Base-by-base conservation (phyloP, 2,888 invertebrate genomes). In the Crossocerus cetratus region DNA sequence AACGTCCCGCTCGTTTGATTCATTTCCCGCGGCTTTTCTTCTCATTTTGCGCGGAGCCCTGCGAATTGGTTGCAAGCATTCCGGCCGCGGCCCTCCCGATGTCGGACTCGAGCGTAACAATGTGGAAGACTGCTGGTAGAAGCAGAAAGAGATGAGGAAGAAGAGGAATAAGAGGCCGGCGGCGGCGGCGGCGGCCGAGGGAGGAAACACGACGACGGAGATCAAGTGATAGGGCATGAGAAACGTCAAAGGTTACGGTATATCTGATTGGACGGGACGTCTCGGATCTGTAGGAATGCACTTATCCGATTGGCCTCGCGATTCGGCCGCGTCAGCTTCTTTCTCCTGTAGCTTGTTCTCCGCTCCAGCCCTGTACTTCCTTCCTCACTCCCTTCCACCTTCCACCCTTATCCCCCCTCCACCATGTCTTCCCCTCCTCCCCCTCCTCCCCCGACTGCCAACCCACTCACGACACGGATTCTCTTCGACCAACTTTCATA, bases 281-380 rank as follows among this genome's bases (percentile, higher is more conserved):
- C 78, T 78, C 74, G 82, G 83, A 74, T 85, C 84, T 86, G 87
- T 86, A 86, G 86, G 88, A 89, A 89, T 87, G 87, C 86, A 89
- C 88, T 89, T 90, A 90, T 89, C 88, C 89, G 89, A 89, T 90
- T 90, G 89, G 90, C 88, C 85, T 81, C 73, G 86, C 87, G 85
- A 87, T 88, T 89, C 85, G 77, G 86, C 83, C 85, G 86, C 86
- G 87, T 88, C 89, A 88, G 88, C 88, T 86, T 77, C 69, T 67
- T 72, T 66, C 72, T 59, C 69, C 63, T 54, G 71, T 74, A 71
- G 66, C 54, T 72, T 62, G 64, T 62, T 13, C 67, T 32, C 32
- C 8, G 32, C 74, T 44, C 8, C 3, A 49, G 49, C 49, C 32
- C 32, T 16, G 49, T 49, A 49, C 16, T 49, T 49, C n/a, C 49